Evolutionary conservation across 2,888 invertebrate species (phyloP).

Genomic region (Argynnis bischoffii): DNA sequence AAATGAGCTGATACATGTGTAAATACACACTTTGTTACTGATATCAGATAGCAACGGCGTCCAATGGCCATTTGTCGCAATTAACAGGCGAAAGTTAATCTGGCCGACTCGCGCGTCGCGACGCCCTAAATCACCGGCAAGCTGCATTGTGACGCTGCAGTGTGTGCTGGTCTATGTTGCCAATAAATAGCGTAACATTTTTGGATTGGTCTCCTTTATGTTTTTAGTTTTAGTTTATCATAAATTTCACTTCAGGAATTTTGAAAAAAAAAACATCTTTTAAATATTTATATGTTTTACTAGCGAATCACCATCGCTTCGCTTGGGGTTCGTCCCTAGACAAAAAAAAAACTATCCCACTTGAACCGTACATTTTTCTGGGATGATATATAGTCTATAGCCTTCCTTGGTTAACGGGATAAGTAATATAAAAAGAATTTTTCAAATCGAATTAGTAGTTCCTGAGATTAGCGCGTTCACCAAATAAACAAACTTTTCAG

Average conservation of each 20-base stretch:
- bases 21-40: constrained; percentile 32
- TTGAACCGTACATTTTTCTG: too few relatives aligned
- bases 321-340: too few relatives aligned
- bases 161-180: constrained; percentile 29
- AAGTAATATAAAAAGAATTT: too few relatives aligned
- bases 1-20: constrained; percentile 10
- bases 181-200: constrained; percentile 4
- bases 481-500: too few relatives aligned
- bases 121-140: constrained; percentile 69
- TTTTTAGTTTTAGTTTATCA: not conserved
- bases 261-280: too few relatives aligned
- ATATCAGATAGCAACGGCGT: constrained; percentile 54
- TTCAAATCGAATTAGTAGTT: too few relatives aligned
- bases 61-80: constrained; percentile 72
- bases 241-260: not conserved
- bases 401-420: too few relatives aligned
- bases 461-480: too few relatives aligned
- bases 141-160: constrained; percentile 48
- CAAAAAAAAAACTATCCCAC: too few relatives aligned
- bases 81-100: constrained; percentile 74
- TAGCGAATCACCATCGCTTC: too few relatives aligned
- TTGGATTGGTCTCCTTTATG: not conserved
- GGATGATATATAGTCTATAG: too few relatives aligned
- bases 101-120: constrained; percentile 61
- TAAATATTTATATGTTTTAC: too few relatives aligned